phyloP scores from a whole-genome alignment of 2,113 vertebrate genomes.

The Pelmatolapia mariae region DNA sequence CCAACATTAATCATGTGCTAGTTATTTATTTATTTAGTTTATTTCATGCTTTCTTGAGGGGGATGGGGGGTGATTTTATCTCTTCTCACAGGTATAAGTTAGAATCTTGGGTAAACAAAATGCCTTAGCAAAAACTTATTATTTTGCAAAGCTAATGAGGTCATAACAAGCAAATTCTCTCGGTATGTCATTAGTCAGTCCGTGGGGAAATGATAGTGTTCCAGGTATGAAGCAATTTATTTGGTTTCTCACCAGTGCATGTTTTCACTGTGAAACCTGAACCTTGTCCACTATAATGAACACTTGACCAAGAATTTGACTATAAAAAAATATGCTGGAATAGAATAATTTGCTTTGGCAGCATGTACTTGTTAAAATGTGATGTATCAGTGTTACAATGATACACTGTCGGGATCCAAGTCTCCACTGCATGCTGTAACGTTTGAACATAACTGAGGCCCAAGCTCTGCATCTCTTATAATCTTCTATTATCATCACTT shows the following conservation, averaged over 20 bases:
- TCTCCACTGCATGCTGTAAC: not conserved
- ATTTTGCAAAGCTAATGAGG: conserved; percentile 1
- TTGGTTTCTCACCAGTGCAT: not conserved
- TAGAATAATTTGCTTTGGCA: not conserved
- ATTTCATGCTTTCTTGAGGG: not conserved
- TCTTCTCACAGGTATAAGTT: not conserved
- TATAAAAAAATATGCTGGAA: not conserved
- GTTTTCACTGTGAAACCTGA: not conserved
- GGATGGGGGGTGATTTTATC: not conserved
- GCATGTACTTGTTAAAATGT: not conserved
- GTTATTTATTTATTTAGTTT: not conserved
- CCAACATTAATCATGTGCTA: not conserved
- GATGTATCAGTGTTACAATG: not conserved
- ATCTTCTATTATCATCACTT: not conserved
- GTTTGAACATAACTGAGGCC: not conserved
- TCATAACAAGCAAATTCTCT: not conserved
- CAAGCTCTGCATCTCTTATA: not conserved
- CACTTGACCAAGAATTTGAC: not conserved
- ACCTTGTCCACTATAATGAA: not conserved
- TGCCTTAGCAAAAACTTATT: not conserved
- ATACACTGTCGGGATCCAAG: not conserved
- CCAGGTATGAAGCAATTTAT: not conserved
- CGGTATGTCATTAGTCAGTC: not conserved
- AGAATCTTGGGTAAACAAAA: not conserved
- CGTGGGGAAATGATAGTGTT: not conserved